These are phyloP conservation scores for Bombus waltoni DNA, from an alignment of 1,140 invertebrate genomes.

Conservation along the genomic window DNA sequence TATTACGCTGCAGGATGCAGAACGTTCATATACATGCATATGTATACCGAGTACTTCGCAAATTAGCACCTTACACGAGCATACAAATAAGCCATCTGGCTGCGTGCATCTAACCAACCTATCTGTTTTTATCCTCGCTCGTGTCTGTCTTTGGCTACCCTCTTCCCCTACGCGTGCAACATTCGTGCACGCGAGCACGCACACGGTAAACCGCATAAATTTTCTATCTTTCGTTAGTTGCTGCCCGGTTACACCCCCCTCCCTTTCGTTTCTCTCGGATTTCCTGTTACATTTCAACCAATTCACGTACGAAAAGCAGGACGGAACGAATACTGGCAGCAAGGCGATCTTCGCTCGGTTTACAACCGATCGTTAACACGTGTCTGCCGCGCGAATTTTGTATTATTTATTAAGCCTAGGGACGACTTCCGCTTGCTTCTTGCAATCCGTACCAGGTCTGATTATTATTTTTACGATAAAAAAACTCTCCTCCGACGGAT, in stretches of 20 bases:
- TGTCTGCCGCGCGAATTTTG: too few species aligned
- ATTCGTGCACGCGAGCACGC: background rate
- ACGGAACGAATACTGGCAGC: background rate
- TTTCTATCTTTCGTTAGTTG: background rate
- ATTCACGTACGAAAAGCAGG: background rate
- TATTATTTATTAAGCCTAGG: too few species aligned
- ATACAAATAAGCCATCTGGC: slow-evolving; percentile 61
- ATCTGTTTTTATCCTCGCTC: slow-evolving; percentile 13
- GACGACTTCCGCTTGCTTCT: too few species aligned
- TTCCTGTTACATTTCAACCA: background rate
- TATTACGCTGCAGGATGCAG: background rate
- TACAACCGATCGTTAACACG: background rate
- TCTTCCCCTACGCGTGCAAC: background rate
- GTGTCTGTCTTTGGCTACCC: background rate
- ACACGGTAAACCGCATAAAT: background rate
- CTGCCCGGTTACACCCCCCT: too few species aligned
- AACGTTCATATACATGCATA: slow-evolving; percentile 30
- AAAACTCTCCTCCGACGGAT: too few species aligned
- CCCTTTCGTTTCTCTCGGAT: background rate
- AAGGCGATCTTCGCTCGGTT: background rate
- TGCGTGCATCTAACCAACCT: slow-evolving; percentile 32
- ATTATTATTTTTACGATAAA: too few species aligned
- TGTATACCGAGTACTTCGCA: slow-evolving; percentile 61
- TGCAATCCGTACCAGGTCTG: too few species aligned
- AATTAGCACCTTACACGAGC: slow-evolving; percentile 69